These are phyloP conservation scores for Pyrgilauda ruficollis DNA, from an alignment of 2,113 vertebrate species.

Conservation along the genomic window DNA sequence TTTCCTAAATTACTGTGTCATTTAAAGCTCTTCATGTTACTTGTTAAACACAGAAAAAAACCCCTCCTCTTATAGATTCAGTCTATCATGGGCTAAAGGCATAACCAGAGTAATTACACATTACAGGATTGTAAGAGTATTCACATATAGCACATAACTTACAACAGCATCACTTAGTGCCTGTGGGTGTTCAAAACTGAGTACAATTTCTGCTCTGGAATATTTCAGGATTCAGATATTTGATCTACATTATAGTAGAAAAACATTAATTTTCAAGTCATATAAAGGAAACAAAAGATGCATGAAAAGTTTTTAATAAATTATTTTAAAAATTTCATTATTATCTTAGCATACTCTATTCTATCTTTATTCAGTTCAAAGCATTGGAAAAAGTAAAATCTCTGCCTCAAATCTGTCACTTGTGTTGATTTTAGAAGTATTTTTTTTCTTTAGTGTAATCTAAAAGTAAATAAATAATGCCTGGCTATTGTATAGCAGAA, in stretches of 20 bases:
- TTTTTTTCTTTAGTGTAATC: neutral
- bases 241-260: neutral
- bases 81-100: neutral
- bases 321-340: neutral
- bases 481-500: neutral
- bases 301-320: neutral
- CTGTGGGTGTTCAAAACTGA: neutral
- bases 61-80: neutral
- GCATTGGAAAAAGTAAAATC: neutral
- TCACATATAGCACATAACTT: conserved; percentile 4
- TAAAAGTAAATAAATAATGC: neutral
- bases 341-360: neutral
- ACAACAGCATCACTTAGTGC: conserved; percentile 11
- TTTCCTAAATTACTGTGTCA: neutral
- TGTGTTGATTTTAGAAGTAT: neutral
- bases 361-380: neutral
- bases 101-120: conserved; percentile 33
- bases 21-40: neutral
- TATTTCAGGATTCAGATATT: neutral
- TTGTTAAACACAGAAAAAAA: neutral
- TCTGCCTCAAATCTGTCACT: neutral
- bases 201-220: conserved; percentile 23
- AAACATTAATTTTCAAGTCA: neutral
- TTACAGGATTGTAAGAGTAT: conserved; percentile 6
- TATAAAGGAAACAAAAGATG: neutral